Base-by-base conservation (phyloP, 37 sponge, comb jelly and placozoan species). In the Beroe ovata region DNA sequence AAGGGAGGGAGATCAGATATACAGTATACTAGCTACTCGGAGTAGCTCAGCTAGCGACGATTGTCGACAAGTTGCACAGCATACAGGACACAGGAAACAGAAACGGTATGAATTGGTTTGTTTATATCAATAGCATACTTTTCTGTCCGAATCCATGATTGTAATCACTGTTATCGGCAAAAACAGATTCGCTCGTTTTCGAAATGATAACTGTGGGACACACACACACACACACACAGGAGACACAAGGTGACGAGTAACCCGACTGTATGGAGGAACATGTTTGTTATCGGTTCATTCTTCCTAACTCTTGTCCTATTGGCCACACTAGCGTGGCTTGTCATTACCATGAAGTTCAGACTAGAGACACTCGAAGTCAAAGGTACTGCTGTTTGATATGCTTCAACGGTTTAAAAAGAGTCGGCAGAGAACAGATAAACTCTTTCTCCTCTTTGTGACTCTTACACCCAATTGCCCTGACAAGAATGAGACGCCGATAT, bases 321-420 rank as follows among this genome's bases (percentile, higher is more conserved):
- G 23, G 84, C 84, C 23, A 77, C 84, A 21, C 35, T 77, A 23
- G 84, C 84, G 20, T 77, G 84, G 84, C 84, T 77, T 1, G 84
- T 77, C 4, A 77, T 77, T 20, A 77, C 54, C 2, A 77, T 77
- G 84, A 77, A 77, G 84, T 77, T 77, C 23, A 37, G 84, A 39
- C 54, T 77, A 19, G 84, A 77, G 25, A 77, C 84, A 42, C 47
- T 77, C 22, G 84, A 77, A 42, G 84, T 77, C 41, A 77, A 77
- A 42, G 84, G 84, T 77, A n/a, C n/a, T n/a, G n/a, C n/a, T n/a
- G n/a, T n/a, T n/a, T n/a, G n/a, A n/a, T n/a, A n/a, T n/a, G n/a
- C n/a, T n/a, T n/a, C n/a, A n/a, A n/a, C n/a, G n/a, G n/a, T n/a
- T n/a, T n/a, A n/a, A n/a, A n/a, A n/a, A n/a, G n/a, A n/a, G n/a